Percentiles rank a stretch among this genome's conserved stretches.
phyloP scores from a whole-genome alignment of 2,797 vertebrate species.

The Sus cebifrons region DNA sequence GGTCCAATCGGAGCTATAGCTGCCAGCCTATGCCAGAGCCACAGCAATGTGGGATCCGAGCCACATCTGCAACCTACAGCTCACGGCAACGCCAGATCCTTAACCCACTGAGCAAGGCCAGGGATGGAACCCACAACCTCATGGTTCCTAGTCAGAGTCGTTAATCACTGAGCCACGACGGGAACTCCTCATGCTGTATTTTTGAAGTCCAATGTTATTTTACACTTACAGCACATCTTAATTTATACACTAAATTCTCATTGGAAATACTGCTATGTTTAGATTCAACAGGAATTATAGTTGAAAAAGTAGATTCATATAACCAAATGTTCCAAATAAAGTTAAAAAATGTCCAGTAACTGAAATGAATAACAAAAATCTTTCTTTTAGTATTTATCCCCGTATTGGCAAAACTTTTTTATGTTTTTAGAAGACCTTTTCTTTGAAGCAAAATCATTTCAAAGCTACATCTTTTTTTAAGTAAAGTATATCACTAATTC shows the following conservation, averaged over 20 bases:
- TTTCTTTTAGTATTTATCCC: constrained; percentile 43
- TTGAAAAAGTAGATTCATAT: constrained; percentile 24
- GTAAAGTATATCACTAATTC: constrained; percentile 1
- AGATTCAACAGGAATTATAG: not conserved
- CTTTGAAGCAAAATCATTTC: constrained; percentile 48
- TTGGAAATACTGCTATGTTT: constrained; percentile 41
- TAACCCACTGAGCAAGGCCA: too few relatives aligned
- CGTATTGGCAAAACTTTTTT: constrained; percentile 11
- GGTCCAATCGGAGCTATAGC: too few relatives aligned
- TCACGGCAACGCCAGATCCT: too few relatives aligned
- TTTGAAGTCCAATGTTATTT: not conserved
- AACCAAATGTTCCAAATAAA: constrained; percentile 14
- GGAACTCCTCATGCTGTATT: not conserved
- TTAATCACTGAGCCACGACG: too few relatives aligned
- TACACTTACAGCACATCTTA: not conserved
- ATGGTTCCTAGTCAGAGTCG: too few relatives aligned
- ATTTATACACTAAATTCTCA: constrained; percentile 35
- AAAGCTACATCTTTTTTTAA: not conserved
- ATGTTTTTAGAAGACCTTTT: not conserved
- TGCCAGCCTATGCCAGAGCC: too few relatives aligned
- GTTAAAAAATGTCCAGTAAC: constrained; percentile 36
- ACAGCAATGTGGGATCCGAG: too few relatives aligned
- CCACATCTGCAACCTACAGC: too few relatives aligned
- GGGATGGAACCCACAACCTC: too few relatives aligned
- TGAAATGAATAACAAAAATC: not conserved